Evolutionary conservation across 2,888 invertebrate species (phyloP).

Genomic region (Labia minor): DNA sequence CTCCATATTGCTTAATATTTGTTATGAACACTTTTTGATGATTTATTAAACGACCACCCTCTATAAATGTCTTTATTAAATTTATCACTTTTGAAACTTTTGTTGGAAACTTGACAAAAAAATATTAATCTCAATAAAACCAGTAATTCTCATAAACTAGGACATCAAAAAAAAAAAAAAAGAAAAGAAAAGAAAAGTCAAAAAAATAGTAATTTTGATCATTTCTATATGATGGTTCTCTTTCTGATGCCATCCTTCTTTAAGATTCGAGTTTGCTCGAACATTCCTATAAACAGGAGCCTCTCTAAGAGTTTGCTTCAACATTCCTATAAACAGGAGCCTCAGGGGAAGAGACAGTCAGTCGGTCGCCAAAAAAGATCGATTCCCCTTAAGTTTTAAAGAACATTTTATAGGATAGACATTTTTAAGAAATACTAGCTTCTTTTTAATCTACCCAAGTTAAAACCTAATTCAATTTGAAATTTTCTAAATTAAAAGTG

Average conservation of each 20-base stretch:
- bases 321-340: background rate
- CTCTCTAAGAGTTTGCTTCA: too few species aligned
- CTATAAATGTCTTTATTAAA: too few species aligned
- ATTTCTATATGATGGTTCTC: background rate
- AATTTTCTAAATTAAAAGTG: too few species aligned
- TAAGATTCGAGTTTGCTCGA: background rate
- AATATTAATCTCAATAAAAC: background rate
- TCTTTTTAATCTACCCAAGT: too few species aligned
- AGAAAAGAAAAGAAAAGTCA: background rate
- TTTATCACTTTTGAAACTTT: background rate
- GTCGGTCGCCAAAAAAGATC: background rate
- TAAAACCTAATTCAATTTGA: too few species aligned
- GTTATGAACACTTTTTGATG: slow-evolving; percentile 20
- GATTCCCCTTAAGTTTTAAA: background rate
- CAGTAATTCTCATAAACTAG: background rate
- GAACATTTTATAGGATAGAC: too few species aligned
- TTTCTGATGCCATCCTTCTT: background rate
- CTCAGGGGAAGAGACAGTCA: background rate
- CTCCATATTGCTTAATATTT: too few species aligned
- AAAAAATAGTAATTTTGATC: background rate
- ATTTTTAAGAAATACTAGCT: too few species aligned
- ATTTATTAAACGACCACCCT: background rate
- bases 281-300: background rate
- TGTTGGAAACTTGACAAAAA: background rate
- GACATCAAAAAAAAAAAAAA: background rate